A percentile compares a stretch with the other conserved stretches of the same genome.
phyloP scores from a whole-genome alignment of 23 tunicate species.

The Styela plicata region DNA sequence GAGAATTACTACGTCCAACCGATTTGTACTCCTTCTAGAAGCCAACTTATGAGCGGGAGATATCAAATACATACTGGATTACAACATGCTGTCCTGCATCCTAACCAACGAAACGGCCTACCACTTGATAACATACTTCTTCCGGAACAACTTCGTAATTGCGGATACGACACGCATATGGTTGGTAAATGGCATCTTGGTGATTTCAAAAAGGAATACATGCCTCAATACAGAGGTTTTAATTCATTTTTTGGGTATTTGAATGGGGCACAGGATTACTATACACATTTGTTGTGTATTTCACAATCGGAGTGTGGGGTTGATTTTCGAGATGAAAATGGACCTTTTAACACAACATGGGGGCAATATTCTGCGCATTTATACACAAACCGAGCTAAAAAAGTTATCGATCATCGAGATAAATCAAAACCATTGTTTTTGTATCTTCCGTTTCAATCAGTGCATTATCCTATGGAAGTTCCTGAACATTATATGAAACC shows the following conservation, averaged over 20 bases:
- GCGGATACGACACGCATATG: conserved; percentile 91
- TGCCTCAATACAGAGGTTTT: conserved; percentile 81
- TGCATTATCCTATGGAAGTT: conserved; percentile 76
- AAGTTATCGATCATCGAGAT: conserved; percentile 53
- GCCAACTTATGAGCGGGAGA: conserved; percentile 76
- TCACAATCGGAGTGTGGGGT: conserved; percentile 53
- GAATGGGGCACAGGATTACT: conserved; percentile 49
- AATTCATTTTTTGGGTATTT: conserved; percentile 45
- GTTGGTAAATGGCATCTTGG: conserved; percentile 97
- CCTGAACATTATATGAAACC: conserved; percentile 75
- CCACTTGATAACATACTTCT: conserved; percentile 58
- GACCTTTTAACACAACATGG: conserved; percentile 71
- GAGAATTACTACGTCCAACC: conserved; percentile 91
- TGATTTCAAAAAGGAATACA: conserved; percentile 34
- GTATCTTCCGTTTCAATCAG: conserved; percentile 79
- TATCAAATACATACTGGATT: conserved; percentile 92
- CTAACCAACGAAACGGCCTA: conserved; percentile 51
- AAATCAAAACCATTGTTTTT: conserved; percentile 72
- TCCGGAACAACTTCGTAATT: conserved; percentile 59
- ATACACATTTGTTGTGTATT: conserved; percentile 3
- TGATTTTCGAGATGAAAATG: conserved; percentile 61
- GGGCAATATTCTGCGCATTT: conserved; percentile 69
- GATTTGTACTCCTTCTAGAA: conserved; percentile 75
- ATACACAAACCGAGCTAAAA: conserved; percentile 49
- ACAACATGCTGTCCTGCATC: conserved; percentile 54